Percentiles rank a stretch among this genome's conserved stretches.
phyloP scores from a whole-genome alignment of 2,888 invertebrate species.

The Laspeyria flexula region DNA sequence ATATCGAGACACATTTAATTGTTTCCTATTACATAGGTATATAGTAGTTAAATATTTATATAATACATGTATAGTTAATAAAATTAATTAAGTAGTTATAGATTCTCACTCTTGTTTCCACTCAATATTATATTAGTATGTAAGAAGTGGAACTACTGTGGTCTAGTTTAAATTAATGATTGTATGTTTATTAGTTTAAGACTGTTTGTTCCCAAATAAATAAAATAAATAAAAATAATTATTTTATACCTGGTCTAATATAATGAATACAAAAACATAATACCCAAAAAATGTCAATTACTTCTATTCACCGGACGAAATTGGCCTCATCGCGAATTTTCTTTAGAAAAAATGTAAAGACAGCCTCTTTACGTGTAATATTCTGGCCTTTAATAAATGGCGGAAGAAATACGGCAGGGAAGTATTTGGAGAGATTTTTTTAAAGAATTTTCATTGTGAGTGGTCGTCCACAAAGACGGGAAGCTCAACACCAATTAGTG shows the following conservation, averaged over 20 bases:
- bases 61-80: too few species aligned
- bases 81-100: too few species aligned
- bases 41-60: too few species aligned
- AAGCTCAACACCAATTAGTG: constrained; percentile 73
- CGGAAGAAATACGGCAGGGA: constrained; percentile 55
- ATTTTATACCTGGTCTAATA: constrained; percentile 22
- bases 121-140: too few species aligned
- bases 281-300: constrained; percentile 42
- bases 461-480: constrained; percentile 53
- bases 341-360: constrained; percentile 47
- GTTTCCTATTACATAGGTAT: too few species aligned
- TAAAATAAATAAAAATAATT: background rate
- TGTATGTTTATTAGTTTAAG: too few species aligned
- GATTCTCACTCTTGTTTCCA: too few species aligned
- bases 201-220: background rate
- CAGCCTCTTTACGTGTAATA: constrained; percentile 53
- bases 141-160: too few species aligned
- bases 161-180: too few species aligned
- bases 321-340: constrained; percentile 52
- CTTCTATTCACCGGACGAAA: constrained; percentile 47
- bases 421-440: constrained; percentile 56
- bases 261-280: constrained; percentile 29
- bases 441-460: constrained; percentile 59
- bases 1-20: too few species aligned
- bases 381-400: constrained; percentile 58